These are phyloP conservation scores for Esox niger DNA, from an alignment of 2,113 vertebrate species.

Conservation along the genomic window DNA sequence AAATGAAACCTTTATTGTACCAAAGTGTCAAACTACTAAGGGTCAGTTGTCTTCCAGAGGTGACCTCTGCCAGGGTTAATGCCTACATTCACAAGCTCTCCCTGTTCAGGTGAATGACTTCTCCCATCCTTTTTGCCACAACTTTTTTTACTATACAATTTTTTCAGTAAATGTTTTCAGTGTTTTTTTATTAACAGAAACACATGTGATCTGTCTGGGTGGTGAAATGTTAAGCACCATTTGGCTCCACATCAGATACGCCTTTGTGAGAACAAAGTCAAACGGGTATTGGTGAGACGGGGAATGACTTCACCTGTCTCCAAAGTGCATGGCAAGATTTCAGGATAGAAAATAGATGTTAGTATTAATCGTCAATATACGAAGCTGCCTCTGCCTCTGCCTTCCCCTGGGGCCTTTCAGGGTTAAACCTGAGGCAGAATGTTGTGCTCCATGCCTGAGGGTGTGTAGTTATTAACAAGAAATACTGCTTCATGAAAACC, in stretches of 20 bases:
- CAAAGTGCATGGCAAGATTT: conserved; percentile 44
- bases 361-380: conserved; percentile 37
- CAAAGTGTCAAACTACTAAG: not conserved
- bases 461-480: conserved; percentile 67
- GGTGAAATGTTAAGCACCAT: not conserved
- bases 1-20: not conserved
- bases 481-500: conserved; percentile 71
- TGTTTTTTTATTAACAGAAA: not conserved
- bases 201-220: not conserved
- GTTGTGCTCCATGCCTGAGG: conserved; percentile 51
- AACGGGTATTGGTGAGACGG: conserved; percentile 23
- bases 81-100: not conserved
- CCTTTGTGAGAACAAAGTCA: conserved; percentile 35
- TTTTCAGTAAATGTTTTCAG: not conserved
- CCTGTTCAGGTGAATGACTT: not conserved
- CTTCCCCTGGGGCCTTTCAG: conserved; percentile 43
- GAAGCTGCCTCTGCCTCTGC: conserved; percentile 34
- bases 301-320: conserved; percentile 16
- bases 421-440: conserved; percentile 62
- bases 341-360: conserved; percentile 45
- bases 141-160: not conserved
- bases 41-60: not conserved
- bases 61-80: not conserved
- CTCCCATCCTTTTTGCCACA: not conserved
- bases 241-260: not conserved